phyloP scores from a whole-genome alignment of 2,888 invertebrate species.

The Calliopum simillimum region DNA sequence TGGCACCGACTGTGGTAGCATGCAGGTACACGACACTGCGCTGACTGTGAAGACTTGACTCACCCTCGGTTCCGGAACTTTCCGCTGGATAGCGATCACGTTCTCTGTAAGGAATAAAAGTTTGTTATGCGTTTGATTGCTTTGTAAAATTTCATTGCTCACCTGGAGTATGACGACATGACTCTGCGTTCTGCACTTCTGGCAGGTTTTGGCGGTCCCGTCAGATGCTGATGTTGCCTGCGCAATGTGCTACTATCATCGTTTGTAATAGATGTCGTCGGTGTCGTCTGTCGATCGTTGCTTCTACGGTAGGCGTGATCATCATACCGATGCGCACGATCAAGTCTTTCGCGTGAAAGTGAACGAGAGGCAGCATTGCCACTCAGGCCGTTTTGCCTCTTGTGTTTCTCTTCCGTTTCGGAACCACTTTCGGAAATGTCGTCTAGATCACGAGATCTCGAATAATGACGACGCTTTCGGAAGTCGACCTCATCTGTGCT shows the following conservation, averaged over 20 bases:
- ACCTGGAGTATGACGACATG: slow-evolving; percentile 53
- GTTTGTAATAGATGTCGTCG: slow-evolving; percentile 43
- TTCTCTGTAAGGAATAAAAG: slow-evolving; percentile 52
- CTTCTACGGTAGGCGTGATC: slow-evolving; percentile 54
- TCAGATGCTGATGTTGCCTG: slow-evolving; percentile 43
- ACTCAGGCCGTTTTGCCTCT: slow-evolving; percentile 48
- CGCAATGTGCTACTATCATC: slow-evolving; percentile 32
- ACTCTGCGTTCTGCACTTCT: slow-evolving; percentile 61
- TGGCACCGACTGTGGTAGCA: slow-evolving; percentile 89
- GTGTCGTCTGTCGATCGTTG: slow-evolving; percentile 49
- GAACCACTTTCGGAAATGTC: slow-evolving; percentile 67
- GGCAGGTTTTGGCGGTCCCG: slow-evolving; percentile 67
- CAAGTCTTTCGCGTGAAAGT: slow-evolving; percentile 52
- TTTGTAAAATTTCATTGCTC: slow-evolving; percentile 11
- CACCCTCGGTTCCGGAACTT: slow-evolving; percentile 77
- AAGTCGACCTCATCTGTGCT: slow-evolving; percentile 61
- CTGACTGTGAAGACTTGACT: slow-evolving; percentile 83
- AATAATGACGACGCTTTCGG: slow-evolving; percentile 63
- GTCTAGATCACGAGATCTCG: slow-evolving; percentile 68
- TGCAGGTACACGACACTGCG: slow-evolving; percentile 87
- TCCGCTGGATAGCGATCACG: slow-evolving; percentile 65
- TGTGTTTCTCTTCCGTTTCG: slow-evolving; percentile 63
- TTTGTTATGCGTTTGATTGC: neutral
- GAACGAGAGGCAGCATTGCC: slow-evolving; percentile 52
- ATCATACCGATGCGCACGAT: slow-evolving; percentile 56